Conservation (phyloP, 2,797 vertebrate species). For the Eupleurogrammus muticus region DNA sequence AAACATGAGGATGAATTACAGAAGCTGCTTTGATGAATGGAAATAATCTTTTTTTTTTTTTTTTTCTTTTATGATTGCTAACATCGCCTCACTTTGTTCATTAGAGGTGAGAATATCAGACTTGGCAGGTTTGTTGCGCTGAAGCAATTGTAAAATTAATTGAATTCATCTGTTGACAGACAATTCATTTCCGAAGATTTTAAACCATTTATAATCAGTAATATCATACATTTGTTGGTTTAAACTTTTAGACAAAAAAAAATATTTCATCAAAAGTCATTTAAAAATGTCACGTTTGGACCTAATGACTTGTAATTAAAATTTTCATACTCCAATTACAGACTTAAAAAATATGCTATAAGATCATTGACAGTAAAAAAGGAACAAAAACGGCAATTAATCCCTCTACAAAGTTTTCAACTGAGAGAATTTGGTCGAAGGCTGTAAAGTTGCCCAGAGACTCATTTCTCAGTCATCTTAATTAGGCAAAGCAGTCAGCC, state of each 20-base stretch:
- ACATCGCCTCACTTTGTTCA: conserved; percentile 3
- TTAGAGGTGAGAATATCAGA: conserved; percentile 3
- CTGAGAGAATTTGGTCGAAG: background rate
- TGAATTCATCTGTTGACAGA: background rate
- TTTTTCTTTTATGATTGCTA: too few species aligned
- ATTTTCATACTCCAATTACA: background rate
- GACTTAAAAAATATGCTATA: background rate
- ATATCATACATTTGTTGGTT: background rate
- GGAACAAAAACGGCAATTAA: background rate
- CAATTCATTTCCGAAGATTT: background rate
- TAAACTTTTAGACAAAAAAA: background rate
- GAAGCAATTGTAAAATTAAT: background rate
- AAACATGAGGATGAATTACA: conserved; percentile 46
- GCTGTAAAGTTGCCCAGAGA: conserved; percentile 31
- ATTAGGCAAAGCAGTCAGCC: conserved; percentile 29
- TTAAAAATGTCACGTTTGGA: background rate
- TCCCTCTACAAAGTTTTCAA: conserved; percentile 19
- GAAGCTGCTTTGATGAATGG: conserved; percentile 33
- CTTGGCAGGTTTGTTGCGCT: background rate
- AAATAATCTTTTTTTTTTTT: conserved; percentile 32
- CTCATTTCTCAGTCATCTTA: conserved; percentile 6
- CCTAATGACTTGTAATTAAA: background rate
- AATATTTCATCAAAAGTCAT: too few species aligned
- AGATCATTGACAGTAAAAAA: background rate
- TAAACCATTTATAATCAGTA: background rate